phyloP scores from a whole-genome alignment of 2,113 vertebrate species.

The Melanostigma gelatinosum region DNA sequence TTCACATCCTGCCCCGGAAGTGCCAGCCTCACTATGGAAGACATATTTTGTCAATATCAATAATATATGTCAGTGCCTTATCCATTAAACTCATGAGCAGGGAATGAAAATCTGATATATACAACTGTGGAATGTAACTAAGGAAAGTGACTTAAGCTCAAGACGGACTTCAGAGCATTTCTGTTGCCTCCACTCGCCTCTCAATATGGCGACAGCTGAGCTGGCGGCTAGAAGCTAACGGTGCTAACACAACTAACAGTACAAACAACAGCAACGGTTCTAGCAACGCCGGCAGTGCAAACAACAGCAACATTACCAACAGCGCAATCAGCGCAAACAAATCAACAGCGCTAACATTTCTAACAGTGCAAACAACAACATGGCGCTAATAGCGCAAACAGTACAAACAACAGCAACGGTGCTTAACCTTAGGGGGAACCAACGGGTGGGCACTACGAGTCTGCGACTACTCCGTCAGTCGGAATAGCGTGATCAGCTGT shows the following conservation, averaged over 20 bases:
- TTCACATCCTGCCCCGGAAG: not conserved
- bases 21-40: not conserved
- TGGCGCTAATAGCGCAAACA: no score
- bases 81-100: slow-evolving; percentile 1
- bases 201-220: no score
- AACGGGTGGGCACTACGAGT: not conserved
- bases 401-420: no score
- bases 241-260: no score
- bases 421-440: not conserved
- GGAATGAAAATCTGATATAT: not conserved
- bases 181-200: no score
- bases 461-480: not conserved
- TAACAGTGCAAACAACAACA: no score
- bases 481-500: not conserved
- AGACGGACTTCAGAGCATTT: no score
- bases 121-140: no score
- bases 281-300: not conserved
- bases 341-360: not conserved
- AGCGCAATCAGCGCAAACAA: not conserved
- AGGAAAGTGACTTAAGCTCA: no score
- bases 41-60: not conserved
- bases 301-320: not conserved
- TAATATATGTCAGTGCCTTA: no score
- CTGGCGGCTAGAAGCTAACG: no score
- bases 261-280: no score